Base-by-base conservation (phyloP, 2,888 invertebrate species). In the Megamerina dolium region DNA sequence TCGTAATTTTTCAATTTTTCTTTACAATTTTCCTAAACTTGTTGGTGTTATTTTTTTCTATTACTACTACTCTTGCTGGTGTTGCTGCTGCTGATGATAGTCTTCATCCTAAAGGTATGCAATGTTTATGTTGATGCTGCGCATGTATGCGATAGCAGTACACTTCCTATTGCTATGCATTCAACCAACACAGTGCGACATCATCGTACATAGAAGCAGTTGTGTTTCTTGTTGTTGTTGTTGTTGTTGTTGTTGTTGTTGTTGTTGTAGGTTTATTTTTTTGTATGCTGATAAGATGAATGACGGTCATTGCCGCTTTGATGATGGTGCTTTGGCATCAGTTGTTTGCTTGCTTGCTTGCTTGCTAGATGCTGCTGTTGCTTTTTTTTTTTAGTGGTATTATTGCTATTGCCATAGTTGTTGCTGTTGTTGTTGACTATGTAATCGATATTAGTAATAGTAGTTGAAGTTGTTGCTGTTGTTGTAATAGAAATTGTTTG, bases 231-330 rank as follows among this genome's bases (percentile, higher is more conserved):
- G 14, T n/a, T 34, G 17, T 19, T 21, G 26, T 8, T 27, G 19
- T 14, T 18, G 31, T 9, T 31, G 31, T 14, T 26, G 26, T 26
- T 26, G 9, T 26, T 26, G 26, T 26, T 2, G 26, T 26, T 26
- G 26, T 26, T 26, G 13, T 37, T 37, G 13, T 26, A 13, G 9
- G 10, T 21, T n/a, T n/a, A n/a, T n/a, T n/a, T n/a, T n/a, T 29
- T 26, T 39, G 26, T 23, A 27, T 39, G 38, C 35, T 36, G 23
- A 19, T 38, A 42, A 48, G 41, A 50, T 48, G 48, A 48, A 50
- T 50, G 49, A 41, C 45, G 41, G 46, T 43, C 48, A 48, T 50
- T 52, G 48, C 37, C 41, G 36, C 46, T 43, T 41, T 48, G 48
- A 52, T 47, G 48, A 43, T 45, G 42, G 32, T 37, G 29, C 46